Evolutionary conservation across 2,797 vertebrate genomes (phyloP).

Genomic region (Neolamprologus multifasciatus): DNA sequence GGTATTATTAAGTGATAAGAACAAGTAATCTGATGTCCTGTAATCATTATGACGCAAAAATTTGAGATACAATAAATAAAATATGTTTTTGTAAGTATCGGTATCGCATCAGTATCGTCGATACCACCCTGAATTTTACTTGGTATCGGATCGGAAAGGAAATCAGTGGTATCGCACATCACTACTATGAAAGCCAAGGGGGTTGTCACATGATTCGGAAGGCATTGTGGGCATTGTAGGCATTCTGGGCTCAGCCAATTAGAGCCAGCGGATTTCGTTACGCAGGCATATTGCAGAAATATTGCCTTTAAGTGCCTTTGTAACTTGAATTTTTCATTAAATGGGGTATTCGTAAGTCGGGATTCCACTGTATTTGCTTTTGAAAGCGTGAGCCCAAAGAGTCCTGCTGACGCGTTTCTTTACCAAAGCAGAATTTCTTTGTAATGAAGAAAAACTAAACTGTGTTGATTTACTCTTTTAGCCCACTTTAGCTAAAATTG

Average conservation of each 20-base stretch:
- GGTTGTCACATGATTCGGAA: not conserved
- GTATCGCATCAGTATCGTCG: rapidly evolving
- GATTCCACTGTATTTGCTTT: not conserved
- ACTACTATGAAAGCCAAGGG: rapidly evolving
- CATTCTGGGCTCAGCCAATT: not conserved
- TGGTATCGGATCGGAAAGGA: not conserved
- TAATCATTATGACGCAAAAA: not conserved
- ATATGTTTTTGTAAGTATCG: not conserved
- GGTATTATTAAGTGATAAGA: rapidly evolving
- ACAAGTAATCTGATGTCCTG: not conserved
- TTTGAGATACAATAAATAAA: not conserved
- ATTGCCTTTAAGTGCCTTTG: rapidly evolving
- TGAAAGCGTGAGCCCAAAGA: not conserved
- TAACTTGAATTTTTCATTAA: not conserved
- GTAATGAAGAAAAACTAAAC: not conserved
- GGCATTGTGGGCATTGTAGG: not conserved
- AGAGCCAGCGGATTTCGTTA: rapidly evolving
- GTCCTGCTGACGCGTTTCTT: not conserved
- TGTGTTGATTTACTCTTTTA: not conserved
- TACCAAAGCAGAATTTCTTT: not conserved
- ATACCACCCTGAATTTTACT: not conserved
- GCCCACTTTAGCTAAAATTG: not conserved
- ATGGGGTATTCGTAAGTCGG: not conserved
- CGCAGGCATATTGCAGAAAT: not conserved
- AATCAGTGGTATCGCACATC: not conserved